Base-by-base conservation (phyloP, 2,113 vertebrate species). In the Megaptera novaeangliae region DNA sequence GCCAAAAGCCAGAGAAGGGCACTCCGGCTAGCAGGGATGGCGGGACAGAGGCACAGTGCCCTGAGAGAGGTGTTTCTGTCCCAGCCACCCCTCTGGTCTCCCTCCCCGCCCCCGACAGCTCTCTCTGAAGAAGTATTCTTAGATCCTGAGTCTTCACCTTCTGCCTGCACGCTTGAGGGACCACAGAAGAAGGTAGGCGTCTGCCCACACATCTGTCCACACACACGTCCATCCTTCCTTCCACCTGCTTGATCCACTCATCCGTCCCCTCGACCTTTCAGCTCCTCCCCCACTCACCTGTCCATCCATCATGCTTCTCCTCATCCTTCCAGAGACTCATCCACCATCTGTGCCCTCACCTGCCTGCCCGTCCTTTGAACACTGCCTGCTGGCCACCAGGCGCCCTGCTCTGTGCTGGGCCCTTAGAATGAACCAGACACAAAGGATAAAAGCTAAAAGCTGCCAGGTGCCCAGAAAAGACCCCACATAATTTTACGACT, bases 111-210 rank as follows among this genome's bases (percentile, higher is more conserved):
- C 52, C 89, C 1, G 3, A 52, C 98, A 99, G 99, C 95, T 44
- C 97, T 99, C 84, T 98, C 99, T 77, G 98, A 98, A 94, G 98
- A 98, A 14, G 97, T 98, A 9, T 96, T 96, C 91, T 95, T 98
- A 34, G 98, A 95, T 66, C 95, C 97, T 0, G 94, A 97, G 87
- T 85, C 97, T 41, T 63, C 57, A 20, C 93, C 94, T 63, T 80
- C 97, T 4, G 36, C 91, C 52, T 80, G 29, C 29, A 13, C 44
- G 39, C 52, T 59, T 1, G 84, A 84, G 84, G 75, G 6, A 6
- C 88, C 57, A 10, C 74, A 71, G 77, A 66, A 87, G 83, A 94
- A 98, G 97, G 98, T 98, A 96, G 94, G 96, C 13, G 2, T 20
- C n/a, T n/a, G 6, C 23, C 49, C 2, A 0, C 8, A 36, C 29